Evolutionary conservation across 2,113 vertebrate species (phyloP).

Genomic region (Microcebus tavaratra): DNA sequence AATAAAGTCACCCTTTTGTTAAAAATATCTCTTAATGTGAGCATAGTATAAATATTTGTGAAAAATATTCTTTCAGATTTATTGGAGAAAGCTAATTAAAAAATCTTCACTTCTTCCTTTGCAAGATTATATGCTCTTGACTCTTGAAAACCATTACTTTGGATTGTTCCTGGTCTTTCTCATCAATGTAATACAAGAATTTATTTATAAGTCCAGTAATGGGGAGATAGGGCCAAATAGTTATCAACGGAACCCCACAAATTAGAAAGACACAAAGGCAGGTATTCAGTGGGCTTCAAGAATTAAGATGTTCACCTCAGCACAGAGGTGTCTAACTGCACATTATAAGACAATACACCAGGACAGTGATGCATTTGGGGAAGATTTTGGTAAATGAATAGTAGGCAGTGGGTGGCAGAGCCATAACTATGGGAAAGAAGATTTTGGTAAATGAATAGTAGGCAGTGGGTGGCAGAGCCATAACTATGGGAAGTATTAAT

Average conservation of each 20-base stretch:
- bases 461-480: not conserved
- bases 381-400: not conserved
- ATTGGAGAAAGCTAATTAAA: not conserved
- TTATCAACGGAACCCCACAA: not conserved
- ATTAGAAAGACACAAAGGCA: not conserved
- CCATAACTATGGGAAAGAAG: not conserved
- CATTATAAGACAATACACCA: not conserved
- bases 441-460: not conserved
- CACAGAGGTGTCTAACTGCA: not conserved
- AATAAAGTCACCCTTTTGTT: not conserved
- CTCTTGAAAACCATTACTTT: not conserved
- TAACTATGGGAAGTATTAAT: not conserved
- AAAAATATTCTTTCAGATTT: not conserved
- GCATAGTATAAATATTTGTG: not conserved
- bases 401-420: not conserved
- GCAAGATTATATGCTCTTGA: not conserved
- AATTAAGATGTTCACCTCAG: not conserved
- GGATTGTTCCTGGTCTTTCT: not conserved
- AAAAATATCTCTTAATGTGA: not conserved
- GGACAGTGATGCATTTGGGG: not conserved
- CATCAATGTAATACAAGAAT: not conserved
- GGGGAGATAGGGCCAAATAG: not conserved
- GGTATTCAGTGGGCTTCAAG: not conserved
- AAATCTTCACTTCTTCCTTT: not conserved
- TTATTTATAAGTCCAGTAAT: not conserved